Conservation (phyloP, 2,888 invertebrate genomes). For the Abrostola tripartita region DNA sequence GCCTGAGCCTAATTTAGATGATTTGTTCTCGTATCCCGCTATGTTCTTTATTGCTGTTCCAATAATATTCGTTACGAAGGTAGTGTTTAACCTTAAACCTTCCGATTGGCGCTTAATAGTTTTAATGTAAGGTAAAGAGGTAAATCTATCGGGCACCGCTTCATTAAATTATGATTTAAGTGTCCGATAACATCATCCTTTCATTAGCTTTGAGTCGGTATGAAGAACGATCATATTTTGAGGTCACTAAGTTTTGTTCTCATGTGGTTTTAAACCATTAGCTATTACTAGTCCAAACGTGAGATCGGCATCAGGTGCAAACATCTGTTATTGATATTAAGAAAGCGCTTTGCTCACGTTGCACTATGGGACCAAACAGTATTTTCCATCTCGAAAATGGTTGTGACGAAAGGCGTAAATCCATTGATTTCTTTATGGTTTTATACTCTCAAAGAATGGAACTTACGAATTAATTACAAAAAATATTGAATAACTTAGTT, state of each 20-base stretch:
- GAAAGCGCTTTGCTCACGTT: slow-evolving; percentile 28
- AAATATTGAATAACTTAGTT: no score
- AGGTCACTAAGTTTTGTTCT: slow-evolving; percentile 62
- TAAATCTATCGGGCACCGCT: slow-evolving; percentile 60
- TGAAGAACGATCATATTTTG: slow-evolving; percentile 61
- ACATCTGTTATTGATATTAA: slow-evolving; percentile 16
- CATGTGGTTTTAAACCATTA: slow-evolving; percentile 54
- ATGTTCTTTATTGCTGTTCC: slow-evolving; percentile 63
- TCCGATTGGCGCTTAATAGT: slow-evolving; percentile 58
- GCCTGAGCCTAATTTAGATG: slow-evolving; percentile 55
- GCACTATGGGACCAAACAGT: no score
- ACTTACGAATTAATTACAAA: no score
- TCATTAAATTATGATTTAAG: slow-evolving; percentile 67
- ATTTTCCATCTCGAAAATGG: no score
- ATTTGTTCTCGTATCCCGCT: slow-evolving; percentile 59
- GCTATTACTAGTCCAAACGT: slow-evolving; percentile 50
- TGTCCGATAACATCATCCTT: slow-evolving; percentile 61
- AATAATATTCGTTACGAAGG: slow-evolving; percentile 60
- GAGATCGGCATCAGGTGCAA: slow-evolving; percentile 30
- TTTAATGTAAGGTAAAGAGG: slow-evolving; percentile 58
- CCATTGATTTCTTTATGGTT: no score
- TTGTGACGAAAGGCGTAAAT: no score
- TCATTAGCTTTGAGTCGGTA: slow-evolving; percentile 62
- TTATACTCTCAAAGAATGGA: no score
- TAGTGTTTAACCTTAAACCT: slow-evolving; percentile 69